Evolutionary conservation across 64 coral and sea anemone genomes (phyloP).

Genomic region (Dendronephthya gigantea): DNA sequence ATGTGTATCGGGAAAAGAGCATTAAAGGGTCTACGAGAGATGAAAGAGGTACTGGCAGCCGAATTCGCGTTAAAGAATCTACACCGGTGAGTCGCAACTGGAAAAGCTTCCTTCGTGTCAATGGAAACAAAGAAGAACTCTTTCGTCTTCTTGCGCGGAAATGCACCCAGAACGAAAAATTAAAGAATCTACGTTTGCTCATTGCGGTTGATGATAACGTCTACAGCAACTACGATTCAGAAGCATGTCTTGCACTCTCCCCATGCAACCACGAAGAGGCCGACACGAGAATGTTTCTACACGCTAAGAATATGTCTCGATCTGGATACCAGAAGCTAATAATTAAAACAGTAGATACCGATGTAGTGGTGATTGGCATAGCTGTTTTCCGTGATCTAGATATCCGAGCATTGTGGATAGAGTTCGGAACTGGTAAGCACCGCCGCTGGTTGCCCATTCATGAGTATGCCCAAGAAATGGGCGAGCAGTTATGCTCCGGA

Average conservation of each 20-base stretch:
- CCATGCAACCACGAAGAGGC: conserved; percentile 36
- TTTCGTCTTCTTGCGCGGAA: conserved; percentile 21
- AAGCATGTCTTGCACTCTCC: background rate
- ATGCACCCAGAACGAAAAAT: too few relatives aligned
- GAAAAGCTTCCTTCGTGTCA: conserved; percentile 1
- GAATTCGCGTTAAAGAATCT: background rate
- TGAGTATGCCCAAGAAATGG: conserved; percentile 6
- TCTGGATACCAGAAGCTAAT: conserved; percentile 10
- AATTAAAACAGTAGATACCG: conserved; percentile 31
- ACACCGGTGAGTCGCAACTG: conserved; percentile 11
- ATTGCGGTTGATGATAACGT: conserved; percentile 2
- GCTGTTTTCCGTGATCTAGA: background rate
- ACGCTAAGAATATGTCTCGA: background rate
- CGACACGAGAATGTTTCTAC: conserved; percentile 38
- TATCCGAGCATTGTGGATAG: background rate
- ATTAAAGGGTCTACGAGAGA: background rate
- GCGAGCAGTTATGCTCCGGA: background rate
- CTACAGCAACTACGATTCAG: background rate
- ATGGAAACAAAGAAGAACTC: conserved; percentile 36
- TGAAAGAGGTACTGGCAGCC: background rate
- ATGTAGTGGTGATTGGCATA: conserved; percentile 31
- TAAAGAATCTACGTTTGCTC: background rate
- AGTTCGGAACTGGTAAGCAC: conserved; percentile 25
- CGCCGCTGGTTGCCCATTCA: conserved; percentile 21
- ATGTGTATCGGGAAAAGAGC: background rate